Conservation (phyloP, 2,797 vertebrate genomes). For the Hoplostethus mediterraneus region DNA sequence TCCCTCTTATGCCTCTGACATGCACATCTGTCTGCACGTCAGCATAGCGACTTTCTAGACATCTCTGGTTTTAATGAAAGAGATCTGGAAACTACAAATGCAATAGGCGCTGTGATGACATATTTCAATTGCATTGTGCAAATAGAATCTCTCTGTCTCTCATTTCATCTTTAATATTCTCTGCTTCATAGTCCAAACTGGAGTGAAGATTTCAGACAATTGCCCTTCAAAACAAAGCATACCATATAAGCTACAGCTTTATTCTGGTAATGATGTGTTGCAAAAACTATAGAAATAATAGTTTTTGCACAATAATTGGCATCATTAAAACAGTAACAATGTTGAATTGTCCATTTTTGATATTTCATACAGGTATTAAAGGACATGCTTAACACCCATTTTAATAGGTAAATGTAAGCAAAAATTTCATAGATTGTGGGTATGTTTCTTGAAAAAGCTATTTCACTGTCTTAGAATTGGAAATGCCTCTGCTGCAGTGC, state of each 20-base stretch:
- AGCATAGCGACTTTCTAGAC: conserved; percentile 75
- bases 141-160: conserved; percentile 63
- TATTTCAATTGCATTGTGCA: conserved; percentile 71
- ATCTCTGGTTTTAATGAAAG: conserved; percentile 80
- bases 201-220: conserved; percentile 53
- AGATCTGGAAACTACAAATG: conserved; percentile 70
- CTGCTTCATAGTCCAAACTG: conserved; percentile 53
- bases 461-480: conserved; percentile 26
- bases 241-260: conserved; percentile 9
- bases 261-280: conserved; percentile 26
- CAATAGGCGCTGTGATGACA: conserved; percentile 70
- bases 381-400: not conserved
- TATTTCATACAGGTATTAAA: conserved; percentile 24
- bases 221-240: conserved; percentile 47
- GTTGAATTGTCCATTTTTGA: conserved; percentile 22
- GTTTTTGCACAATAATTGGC: conserved; percentile 10
- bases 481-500: conserved; percentile 73
- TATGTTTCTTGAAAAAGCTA: not conserved
- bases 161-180: conserved; percentile 71
- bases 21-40: conserved; percentile 82
- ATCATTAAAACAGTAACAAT: not conserved
- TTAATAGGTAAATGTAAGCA: not conserved
- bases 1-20: conserved; percentile 81
- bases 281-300: conserved; percentile 5
- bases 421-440: not conserved